These are phyloP conservation scores for Lordiphosa stackelbergi DNA, from an alignment of 1,140 invertebrate genomes.

Conservation along the genomic window DNA sequence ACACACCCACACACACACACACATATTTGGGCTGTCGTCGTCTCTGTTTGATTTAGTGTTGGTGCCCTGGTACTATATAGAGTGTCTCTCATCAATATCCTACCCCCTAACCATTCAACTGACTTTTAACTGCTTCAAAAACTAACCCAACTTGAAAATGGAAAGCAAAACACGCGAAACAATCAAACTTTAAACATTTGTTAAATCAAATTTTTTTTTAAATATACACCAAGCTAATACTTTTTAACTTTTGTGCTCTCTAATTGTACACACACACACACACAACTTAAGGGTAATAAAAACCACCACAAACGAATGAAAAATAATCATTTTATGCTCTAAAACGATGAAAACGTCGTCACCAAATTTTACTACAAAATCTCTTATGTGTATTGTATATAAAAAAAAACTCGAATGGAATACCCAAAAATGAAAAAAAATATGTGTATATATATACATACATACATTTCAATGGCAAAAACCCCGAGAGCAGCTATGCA, in stretches of 20 bases:
- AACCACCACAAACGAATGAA: constrained; percentile 10
- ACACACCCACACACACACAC: not conserved
- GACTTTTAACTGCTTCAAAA: constrained; percentile 10
- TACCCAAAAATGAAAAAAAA: constrained; percentile 18
- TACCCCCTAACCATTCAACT: not conserved
- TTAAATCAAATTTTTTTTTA: constrained; percentile 60
- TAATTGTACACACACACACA: constrained; percentile 66
- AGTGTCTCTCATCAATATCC: not conserved
- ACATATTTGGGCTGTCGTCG: too few relatives aligned
- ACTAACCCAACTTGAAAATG: constrained; percentile 8
- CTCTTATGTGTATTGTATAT: constrained; percentile 74
- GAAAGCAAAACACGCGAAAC: constrained; percentile 51
- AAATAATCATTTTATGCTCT: constrained; percentile 67
- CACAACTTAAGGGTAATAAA: constrained; percentile 61
- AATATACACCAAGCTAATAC: constrained; percentile 64
- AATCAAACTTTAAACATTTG: constrained; percentile 70
- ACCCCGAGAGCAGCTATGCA: constrained; percentile 26
- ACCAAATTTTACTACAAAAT: constrained; percentile 70
- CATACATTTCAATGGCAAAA: constrained; percentile 15
- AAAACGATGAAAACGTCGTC: constrained; percentile 45
- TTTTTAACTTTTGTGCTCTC: constrained; percentile 70
- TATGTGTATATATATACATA: constrained; percentile 57
- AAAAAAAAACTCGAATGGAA: constrained; percentile 34
- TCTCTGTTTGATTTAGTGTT: too few relatives aligned
- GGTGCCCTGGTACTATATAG: not conserved